Conservation (phyloP, 2,888 invertebrate species). For the Romanomermis culicivorax region DNA sequence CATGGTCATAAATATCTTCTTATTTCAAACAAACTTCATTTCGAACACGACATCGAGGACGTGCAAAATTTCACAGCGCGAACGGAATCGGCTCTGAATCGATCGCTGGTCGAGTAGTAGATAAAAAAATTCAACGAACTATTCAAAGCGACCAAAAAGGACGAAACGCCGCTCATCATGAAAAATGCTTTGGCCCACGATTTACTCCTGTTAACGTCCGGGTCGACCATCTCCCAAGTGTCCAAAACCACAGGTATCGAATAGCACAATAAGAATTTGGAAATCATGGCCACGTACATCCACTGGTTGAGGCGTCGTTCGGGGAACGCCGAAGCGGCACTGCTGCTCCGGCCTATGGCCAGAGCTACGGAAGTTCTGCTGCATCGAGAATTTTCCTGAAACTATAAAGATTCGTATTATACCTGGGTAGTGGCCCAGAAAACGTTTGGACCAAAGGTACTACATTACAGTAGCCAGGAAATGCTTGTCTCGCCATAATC, state of each 20-base stretch:
- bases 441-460: no score
- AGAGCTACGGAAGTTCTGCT: no score
- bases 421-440: no score
- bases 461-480: no score
- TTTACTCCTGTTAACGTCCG: neutral
- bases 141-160: neutral
- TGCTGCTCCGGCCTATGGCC: neutral
- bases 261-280: neutral
- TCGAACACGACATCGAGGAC: no score
- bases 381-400: no score
- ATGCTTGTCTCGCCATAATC: no score
- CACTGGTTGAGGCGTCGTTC: neutral
- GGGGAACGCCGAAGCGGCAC: neutral
- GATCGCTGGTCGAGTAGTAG: neutral
- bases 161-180: neutral
- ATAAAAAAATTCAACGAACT: neutral
- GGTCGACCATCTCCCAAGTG: neutral
- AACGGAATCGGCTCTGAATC: neutral
- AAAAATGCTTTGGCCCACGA: neutral
- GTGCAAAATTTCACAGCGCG: neutral
- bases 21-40: no score
- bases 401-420: no score
- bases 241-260: neutral
- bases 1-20: no score
- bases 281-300: constrained; percentile 1